Evolutionary conservation across 2,888 invertebrate species (phyloP).

Genomic region (Eupeodes luniger): DNA sequence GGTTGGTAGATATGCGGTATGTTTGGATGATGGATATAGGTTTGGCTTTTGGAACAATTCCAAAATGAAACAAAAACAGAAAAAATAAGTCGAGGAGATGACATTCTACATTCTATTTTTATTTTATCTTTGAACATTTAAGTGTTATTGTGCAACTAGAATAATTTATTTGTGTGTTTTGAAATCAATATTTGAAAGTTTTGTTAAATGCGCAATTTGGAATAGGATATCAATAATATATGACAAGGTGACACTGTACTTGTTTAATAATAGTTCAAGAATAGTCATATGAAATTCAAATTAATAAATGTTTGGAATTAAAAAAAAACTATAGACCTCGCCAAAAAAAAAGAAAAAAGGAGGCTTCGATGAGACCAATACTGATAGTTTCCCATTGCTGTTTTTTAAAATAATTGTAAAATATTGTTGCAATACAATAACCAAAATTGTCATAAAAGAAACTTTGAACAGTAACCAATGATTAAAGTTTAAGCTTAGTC

Average conservation of each 20-base stretch:
- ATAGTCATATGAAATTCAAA: background rate
- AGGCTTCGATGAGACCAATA: too few species aligned
- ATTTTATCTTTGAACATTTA: slow-evolving; percentile 3
- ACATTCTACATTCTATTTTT: slow-evolving; percentile 3
- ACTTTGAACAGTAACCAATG: too few species aligned
- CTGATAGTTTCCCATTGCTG: too few species aligned
- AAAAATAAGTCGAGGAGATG: slow-evolving; percentile 14
- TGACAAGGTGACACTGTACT: background rate
- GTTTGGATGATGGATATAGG: background rate
- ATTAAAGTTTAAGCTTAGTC: too few species aligned
- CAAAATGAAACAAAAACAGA: background rate
- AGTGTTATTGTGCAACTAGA: slow-evolving; percentile 26
- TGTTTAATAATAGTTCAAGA: too few species aligned
- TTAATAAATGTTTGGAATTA: too few species aligned
- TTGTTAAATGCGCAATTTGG: background rate
- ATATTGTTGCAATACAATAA: too few species aligned
- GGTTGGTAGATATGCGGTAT: slow-evolving; percentile 9
- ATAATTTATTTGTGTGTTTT: slow-evolving; percentile 12
- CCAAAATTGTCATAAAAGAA: too few species aligned
- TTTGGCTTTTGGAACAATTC: slow-evolving; percentile 28
- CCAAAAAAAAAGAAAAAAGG: too few species aligned
- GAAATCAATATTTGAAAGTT: background rate
- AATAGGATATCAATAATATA: background rate
- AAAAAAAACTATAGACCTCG: too few species aligned
- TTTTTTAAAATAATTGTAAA: too few species aligned